A percentile compares a stretch with the other conserved stretches of the same genome.
Evolutionary conservation across 2,113 vertebrate species (phyloP).

Genomic region (Crotalus viridis): DNA sequence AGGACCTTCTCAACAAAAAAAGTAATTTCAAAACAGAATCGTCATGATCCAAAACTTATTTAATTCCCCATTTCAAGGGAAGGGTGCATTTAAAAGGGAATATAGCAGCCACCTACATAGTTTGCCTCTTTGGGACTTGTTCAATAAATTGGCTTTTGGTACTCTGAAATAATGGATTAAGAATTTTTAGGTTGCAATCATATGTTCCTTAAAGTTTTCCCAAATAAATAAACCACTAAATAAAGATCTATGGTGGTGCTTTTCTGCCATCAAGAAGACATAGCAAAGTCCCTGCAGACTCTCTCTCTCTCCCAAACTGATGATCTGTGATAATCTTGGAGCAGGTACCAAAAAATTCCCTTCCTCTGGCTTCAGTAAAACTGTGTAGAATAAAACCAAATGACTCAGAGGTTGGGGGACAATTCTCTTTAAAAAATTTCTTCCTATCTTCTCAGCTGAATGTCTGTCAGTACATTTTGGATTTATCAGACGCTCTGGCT

Average conservation of each 20-base stretch:
- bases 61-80: slow-evolving; percentile 28
- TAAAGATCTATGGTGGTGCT: not conserved
- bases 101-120: not conserved
- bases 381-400: not conserved
- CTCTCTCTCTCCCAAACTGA: not conserved
- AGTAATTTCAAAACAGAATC: not conserved
- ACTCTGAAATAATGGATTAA: not conserved
- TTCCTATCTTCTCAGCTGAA: not conserved
- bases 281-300: not conserved
- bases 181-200: not conserved
- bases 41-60: not conserved
- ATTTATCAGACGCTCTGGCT: not conserved
- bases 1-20: not conserved
- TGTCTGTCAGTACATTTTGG: not conserved
- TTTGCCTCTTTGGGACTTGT: not conserved
- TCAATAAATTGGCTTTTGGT: not conserved
- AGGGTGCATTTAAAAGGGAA: slow-evolving; percentile 24
- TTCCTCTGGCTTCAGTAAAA: not conserved
- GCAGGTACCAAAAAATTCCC: not conserved
- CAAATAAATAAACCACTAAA: not conserved
- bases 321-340: not conserved
- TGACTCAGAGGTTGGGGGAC: not conserved
- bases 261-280: not conserved
- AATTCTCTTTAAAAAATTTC: not conserved
- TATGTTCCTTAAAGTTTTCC: not conserved